Evolutionary conservation across 2,113 vertebrate species (phyloP).

Genomic region (Sebastes fasciatus): DNA sequence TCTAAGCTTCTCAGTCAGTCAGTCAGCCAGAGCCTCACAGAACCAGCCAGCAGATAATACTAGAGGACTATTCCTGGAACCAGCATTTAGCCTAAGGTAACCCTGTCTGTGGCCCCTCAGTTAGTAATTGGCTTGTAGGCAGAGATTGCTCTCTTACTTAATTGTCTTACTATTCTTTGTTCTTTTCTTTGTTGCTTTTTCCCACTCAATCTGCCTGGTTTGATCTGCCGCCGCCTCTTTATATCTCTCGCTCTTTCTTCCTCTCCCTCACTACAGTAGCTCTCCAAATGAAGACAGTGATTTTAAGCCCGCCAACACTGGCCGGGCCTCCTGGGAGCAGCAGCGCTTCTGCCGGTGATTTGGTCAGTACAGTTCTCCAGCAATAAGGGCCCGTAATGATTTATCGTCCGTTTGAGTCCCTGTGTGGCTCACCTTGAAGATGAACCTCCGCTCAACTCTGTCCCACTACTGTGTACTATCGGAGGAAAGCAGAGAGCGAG

Average conservation of each 20-base stretch:
- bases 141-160: conserved; percentile 31
- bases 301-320: conserved; percentile 41
- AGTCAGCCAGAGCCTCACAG: conserved; percentile 21
- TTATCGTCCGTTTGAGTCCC: conserved; percentile 51
- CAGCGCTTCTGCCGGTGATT: conserved; percentile 47
- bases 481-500: conserved; percentile 25
- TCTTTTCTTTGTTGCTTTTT: conserved; percentile 32
- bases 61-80: conserved; percentile 59
- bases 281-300: conserved; percentile 47
- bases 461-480: conserved; percentile 21
- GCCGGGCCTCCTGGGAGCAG: conserved; percentile 45
- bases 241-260: neutral
- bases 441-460: conserved; percentile 48
- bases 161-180: conserved; percentile 36
- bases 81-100: conserved; percentile 63
- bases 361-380: conserved; percentile 35
- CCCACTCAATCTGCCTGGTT: conserved; percentile 16
- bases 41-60: conserved; percentile 52
- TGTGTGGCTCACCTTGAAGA: conserved; percentile 51
- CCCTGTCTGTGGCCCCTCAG: conserved; percentile 40
- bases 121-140: conserved; percentile 59
- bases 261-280: neutral
- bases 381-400: conserved; percentile 57
- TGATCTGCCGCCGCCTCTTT: conserved; percentile 1
- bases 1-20: conserved; percentile 56